Conservation (phyloP, 2,797 vertebrate species). For the Tragopan temminckii region DNA sequence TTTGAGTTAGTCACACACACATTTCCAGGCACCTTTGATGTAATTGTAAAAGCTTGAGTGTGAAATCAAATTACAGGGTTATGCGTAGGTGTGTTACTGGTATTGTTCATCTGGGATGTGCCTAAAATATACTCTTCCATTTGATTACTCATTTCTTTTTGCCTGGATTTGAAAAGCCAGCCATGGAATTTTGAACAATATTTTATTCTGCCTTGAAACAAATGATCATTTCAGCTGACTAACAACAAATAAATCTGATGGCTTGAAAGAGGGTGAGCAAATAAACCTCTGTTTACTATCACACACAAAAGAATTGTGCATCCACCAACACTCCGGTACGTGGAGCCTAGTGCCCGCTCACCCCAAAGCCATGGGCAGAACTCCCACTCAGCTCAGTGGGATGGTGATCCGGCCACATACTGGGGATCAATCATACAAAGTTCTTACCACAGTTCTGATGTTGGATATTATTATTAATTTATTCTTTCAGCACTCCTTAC, state of each 20-base stretch:
- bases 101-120: neutral
- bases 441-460: neutral
- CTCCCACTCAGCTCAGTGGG: neutral
- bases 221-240: neutral
- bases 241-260: neutral
- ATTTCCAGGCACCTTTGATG: neutral
- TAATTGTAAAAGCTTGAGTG: neutral
- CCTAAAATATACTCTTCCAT: neutral
- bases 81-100: neutral
- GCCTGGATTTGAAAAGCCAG: neutral
- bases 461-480: neutral
- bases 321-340: neutral
- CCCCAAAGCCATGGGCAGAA: neutral
- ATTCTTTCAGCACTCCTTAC: neutral
- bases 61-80: neutral
- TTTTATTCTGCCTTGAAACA: slow-evolving; percentile 11
- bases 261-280: neutral
- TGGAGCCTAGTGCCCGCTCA: neutral
- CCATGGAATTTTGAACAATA: neutral
- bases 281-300: neutral
- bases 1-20: neutral
- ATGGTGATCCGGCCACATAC: neutral
- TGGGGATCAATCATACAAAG: neutral
- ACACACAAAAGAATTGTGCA: rapidly evolving
- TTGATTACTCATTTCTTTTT: neutral